phyloP scores from a whole-genome alignment of 1,140 invertebrate genomes.

The Epicauta chinensis region DNA sequence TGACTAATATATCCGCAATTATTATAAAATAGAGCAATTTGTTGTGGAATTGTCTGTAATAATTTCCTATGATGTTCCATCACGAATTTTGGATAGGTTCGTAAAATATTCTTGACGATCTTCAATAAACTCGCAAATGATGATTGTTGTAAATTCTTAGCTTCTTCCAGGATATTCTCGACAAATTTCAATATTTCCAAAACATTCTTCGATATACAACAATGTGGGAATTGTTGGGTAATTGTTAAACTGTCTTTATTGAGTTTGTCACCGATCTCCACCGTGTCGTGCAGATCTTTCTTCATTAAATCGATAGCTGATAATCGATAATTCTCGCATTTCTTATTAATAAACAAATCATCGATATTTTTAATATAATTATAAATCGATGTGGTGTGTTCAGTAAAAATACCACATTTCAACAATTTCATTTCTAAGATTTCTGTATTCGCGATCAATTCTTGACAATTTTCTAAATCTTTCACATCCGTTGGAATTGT shows the following conservation, averaged over 20 bases:
- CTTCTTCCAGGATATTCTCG: constrained; percentile 66
- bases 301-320: constrained; percentile 68
- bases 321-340: constrained; percentile 64
- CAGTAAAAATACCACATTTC: constrained; percentile 50
- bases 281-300: constrained; percentile 73
- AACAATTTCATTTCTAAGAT: constrained; percentile 61
- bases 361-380: constrained; percentile 74
- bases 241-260: constrained; percentile 19
- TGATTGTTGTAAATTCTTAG: constrained; percentile 51
- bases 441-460: constrained; percentile 56
- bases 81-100: constrained; percentile 70
- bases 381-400: constrained; percentile 36
- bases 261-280: constrained; percentile 48
- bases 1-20: constrained; percentile 86
- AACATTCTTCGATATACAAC: constrained; percentile 53
- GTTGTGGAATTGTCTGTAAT: constrained; percentile 75
- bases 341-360: constrained; percentile 70
- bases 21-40: constrained; percentile 86
- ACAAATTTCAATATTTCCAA: constrained; percentile 63
- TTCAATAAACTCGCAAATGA: constrained; percentile 63
- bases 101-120: constrained; percentile 66
- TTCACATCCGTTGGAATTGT: constrained; percentile 68
- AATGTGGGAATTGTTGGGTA: constrained; percentile 39
- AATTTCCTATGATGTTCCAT: constrained; percentile 72
- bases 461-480: constrained; percentile 59